Conservation (phyloP, 1,140 invertebrate species). For the Drosophila kikkawai region DNA sequence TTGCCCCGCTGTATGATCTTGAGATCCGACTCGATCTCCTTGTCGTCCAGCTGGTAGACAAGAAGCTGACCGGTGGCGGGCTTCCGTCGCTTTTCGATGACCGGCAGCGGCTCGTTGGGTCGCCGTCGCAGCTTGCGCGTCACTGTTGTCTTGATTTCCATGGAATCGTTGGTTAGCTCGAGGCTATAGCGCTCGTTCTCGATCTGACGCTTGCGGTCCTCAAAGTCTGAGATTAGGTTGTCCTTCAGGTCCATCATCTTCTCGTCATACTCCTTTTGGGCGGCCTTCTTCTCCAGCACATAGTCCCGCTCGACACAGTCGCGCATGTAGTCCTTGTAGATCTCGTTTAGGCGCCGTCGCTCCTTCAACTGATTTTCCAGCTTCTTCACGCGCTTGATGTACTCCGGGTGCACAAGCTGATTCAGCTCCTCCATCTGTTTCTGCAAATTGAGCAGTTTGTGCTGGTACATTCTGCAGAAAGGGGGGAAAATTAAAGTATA, state of each 20-base stretch:
- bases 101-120: constrained; percentile 96
- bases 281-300: constrained; percentile 93
- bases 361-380: constrained; percentile 93
- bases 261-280: constrained; percentile 96
- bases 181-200: constrained; percentile 94
- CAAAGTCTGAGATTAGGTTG: constrained; percentile 95
- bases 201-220: constrained; percentile 95
- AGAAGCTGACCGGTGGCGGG: constrained; percentile 91
- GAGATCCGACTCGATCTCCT: constrained; percentile 95
- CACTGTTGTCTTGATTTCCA: constrained; percentile 91
- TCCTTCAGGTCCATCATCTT: constrained; percentile 96
- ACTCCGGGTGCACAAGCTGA: constrained; percentile 94
- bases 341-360: constrained; percentile 91
- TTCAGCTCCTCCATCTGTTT: constrained; percentile 95
- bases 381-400: constrained; percentile 92
- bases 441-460: constrained; percentile 95
- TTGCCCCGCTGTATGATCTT: constrained; percentile 92
- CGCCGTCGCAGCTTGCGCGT: constrained; percentile 95
- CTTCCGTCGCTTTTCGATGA: constrained; percentile 93
- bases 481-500: neutral
- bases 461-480: constrained; percentile 94
- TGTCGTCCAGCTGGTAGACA: constrained; percentile 94
- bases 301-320: constrained; percentile 96
- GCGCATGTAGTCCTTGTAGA: constrained; percentile 92
- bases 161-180: constrained; percentile 94